These are phyloP conservation scores for Notoglanidium macrostoma DNA, from an alignment of 2,797 vertebrate genomes.

Conservation along the genomic window DNA sequence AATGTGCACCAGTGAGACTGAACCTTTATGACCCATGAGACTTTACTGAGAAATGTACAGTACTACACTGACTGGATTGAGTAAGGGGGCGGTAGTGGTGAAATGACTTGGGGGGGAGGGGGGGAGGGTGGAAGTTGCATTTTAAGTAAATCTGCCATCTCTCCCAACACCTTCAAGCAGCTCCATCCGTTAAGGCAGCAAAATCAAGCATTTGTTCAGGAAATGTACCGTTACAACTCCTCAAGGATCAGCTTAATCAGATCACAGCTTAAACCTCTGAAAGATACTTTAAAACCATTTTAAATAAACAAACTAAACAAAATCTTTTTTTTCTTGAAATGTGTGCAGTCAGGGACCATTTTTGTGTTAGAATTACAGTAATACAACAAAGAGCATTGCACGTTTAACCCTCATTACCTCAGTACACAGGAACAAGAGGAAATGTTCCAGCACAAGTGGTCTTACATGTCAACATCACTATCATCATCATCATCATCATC, in stretches of 20 bases:
- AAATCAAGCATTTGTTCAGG: conserved; percentile 71
- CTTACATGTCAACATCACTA: conserved; percentile 63
- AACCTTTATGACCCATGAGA: conserved; percentile 75
- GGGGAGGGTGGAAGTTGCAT: conserved; percentile 35
- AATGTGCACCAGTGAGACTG: conserved; percentile 83
- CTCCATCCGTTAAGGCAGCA: conserved; percentile 79
- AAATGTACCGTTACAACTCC: conserved; percentile 75
- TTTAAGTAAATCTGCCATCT: conserved; percentile 53
- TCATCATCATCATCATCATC: conserved; percentile 47
- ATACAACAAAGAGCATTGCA: conserved; percentile 83
- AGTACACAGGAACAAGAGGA: conserved; percentile 81
- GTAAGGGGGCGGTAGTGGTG: not conserved
- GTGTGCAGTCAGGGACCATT: conserved; percentile 72
- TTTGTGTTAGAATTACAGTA: conserved; percentile 73
- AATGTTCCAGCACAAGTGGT: conserved; percentile 81
- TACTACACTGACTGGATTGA: conserved; percentile 43
- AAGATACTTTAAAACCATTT: conserved; percentile 24
- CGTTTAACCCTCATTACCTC: conserved; percentile 82
- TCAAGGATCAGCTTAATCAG: conserved; percentile 17
- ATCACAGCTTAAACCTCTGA: conserved; percentile 70
- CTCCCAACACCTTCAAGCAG: conserved; percentile 71
- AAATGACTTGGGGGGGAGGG: conserved; percentile 25
- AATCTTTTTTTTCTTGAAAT: conserved; percentile 67
- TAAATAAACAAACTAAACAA: conserved; percentile 56
- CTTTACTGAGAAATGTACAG: conserved; percentile 60